Conservation (phyloP, 2,888 invertebrate genomes). For the Lepidochrysops patricia region DNA sequence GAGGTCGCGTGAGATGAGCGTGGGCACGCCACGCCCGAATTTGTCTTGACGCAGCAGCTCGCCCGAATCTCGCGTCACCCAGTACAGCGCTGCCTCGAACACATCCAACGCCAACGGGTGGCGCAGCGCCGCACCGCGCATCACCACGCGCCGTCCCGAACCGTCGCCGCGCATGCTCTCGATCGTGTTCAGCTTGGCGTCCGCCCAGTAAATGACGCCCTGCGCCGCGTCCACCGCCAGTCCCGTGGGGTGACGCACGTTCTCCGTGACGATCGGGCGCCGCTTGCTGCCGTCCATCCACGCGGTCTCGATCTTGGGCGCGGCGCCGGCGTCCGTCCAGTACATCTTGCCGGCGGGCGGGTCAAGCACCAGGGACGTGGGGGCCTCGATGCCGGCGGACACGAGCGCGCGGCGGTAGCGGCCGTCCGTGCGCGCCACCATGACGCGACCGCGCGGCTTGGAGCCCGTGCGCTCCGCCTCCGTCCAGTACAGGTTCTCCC, state of each 20-base stretch:
- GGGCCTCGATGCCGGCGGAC: slow-evolving; percentile 85
- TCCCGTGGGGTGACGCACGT: slow-evolving; percentile 90
- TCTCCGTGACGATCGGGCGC: slow-evolving; percentile 85
- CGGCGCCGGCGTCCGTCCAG: slow-evolving; percentile 94
- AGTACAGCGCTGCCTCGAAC: slow-evolving; percentile 94
- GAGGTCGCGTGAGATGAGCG: slow-evolving; percentile 86
- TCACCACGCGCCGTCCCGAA: slow-evolving; percentile 79
- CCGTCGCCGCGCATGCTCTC: slow-evolving; percentile 91
- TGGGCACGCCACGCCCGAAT: slow-evolving; percentile 95
- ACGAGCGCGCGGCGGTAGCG: slow-evolving; percentile 89
- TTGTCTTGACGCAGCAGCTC: slow-evolving; percentile 94
- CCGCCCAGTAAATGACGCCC: slow-evolving; percentile 95
- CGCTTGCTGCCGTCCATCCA: slow-evolving; percentile 98
- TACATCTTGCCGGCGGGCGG: slow-evolving; percentile 90
- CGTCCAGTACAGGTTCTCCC: slow-evolving; percentile 95
- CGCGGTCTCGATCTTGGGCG: slow-evolving; percentile 93
- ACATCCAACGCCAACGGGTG: slow-evolving; percentile 93
- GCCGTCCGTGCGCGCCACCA: slow-evolving; percentile 92
- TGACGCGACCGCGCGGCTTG: slow-evolving; percentile 84
- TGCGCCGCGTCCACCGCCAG: slow-evolving; percentile 92
- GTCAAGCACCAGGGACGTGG: slow-evolving; percentile 91
- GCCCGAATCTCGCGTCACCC: slow-evolving; percentile 93
- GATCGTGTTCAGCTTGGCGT: slow-evolving; percentile 92
- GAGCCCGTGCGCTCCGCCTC: slow-evolving; percentile 85
- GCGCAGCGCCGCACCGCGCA: slow-evolving; percentile 81